These are phyloP conservation scores for Drosophila bocki DNA, from an alignment of 1,140 invertebrate species.

Conservation along the genomic window DNA sequence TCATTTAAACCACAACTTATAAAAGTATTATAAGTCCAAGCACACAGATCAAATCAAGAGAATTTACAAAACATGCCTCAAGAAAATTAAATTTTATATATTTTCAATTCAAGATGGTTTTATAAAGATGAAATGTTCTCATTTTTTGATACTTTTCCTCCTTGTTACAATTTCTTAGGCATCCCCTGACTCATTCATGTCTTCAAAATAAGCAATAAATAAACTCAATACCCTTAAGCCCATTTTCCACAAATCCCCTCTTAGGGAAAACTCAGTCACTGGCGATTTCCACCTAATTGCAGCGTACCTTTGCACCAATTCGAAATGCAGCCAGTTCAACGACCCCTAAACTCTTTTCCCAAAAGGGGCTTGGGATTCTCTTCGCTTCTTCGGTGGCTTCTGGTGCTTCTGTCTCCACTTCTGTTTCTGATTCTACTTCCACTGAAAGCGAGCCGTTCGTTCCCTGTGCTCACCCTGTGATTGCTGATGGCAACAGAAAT, in stretches of 20 bases:
- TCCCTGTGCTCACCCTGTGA: conserved; percentile 32
- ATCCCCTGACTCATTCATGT: not conserved
- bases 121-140: not conserved
- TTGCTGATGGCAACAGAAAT: conserved; percentile 62
- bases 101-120: too few species aligned
- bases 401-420: conserved; percentile 18
- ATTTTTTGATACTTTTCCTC: not conserved
- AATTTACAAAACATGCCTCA: too few species aligned
- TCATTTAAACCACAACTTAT: too few species aligned
- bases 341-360: conserved; percentile 46
- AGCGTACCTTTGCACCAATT: conserved; percentile 58
- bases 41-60: too few species aligned
- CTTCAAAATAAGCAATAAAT: not conserved
- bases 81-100: too few species aligned
- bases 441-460: conserved; percentile 51
- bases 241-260: conserved; percentile 15
- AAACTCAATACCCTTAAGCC: not conserved
- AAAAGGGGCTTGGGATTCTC: conserved; percentile 47
- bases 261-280: conserved; percentile 16
- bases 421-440: conserved; percentile 54
- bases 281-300: conserved; percentile 39
- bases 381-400: conserved; percentile 31
- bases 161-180: too few species aligned
- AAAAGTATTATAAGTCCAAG: too few species aligned
- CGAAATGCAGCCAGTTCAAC: conserved; percentile 49